Evolutionary conservation across 2,797 vertebrate species (phyloP).

Genomic region (Loriculus beryllinus): DNA sequence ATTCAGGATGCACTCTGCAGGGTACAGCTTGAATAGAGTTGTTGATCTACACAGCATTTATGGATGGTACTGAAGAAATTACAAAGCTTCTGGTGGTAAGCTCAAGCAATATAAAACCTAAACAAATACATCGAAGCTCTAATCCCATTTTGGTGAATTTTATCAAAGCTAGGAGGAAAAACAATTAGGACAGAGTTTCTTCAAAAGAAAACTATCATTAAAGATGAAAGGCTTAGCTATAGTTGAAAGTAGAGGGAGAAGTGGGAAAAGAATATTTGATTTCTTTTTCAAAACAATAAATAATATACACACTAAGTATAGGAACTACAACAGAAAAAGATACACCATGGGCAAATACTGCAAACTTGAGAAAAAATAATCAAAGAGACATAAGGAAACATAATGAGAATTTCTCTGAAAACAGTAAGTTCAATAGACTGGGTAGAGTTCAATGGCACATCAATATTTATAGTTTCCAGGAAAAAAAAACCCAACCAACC

Average conservation of each 20-base stretch:
- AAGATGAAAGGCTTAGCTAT: slow-evolving; percentile 15
- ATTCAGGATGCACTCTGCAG: slow-evolving; percentile 23
- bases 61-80: not conserved
- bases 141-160: not conserved
- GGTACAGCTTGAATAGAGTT: not conserved
- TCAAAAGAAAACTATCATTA: slow-evolving; percentile 10
- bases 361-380: not conserved
- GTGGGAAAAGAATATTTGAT: not conserved
- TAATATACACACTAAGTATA: not conserved
- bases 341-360: not conserved
- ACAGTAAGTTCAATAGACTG: not conserved
- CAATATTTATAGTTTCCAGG: not conserved
- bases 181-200: slow-evolving; percentile 17
- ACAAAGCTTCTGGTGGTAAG: not conserved
- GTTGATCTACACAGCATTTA: not conserved
- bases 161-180: slow-evolving; percentile 9
- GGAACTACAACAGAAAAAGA: not conserved
- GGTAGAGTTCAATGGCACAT: not conserved
- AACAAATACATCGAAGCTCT: not conserved
- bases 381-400: not conserved
- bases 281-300: not conserved
- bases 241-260: not conserved
- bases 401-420: not conserved
- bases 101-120: slow-evolving; percentile 13
- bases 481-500: not conserved